Conservation (phyloP, 2,888 invertebrate species). For the Scaptomyza reducta region DNA sequence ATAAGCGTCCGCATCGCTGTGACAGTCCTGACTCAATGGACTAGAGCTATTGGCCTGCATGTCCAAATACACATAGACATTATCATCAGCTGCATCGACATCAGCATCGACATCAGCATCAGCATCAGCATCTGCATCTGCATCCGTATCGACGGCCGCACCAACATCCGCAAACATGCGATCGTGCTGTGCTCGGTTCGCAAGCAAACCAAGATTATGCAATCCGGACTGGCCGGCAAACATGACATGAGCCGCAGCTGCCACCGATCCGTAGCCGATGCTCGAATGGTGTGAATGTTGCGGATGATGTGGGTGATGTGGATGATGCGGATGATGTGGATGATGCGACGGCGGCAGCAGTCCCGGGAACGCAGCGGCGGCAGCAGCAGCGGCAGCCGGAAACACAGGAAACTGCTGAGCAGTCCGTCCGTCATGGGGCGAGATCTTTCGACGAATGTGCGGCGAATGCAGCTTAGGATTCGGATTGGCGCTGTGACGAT, state of each 20-base stretch:
- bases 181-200: constrained; percentile 67
- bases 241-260: constrained; percentile 62
- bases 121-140: constrained; percentile 1
- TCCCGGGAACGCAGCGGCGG: constrained; percentile 86
- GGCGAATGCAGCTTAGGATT: constrained; percentile 99
- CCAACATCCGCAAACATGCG: constrained; percentile 33
- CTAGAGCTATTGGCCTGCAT: constrained; percentile 74
- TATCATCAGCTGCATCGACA: constrained; percentile 64
- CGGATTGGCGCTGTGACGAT: constrained; percentile 98
- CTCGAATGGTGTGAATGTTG: constrained; percentile 42
- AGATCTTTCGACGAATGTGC: constrained; percentile 95
- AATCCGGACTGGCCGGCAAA: constrained; percentile 62
- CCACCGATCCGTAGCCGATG: constrained; percentile 57
- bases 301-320: constrained; percentile 36
- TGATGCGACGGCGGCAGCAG: constrained; percentile 64
- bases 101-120: too few relatives aligned
- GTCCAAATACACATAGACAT: constrained; percentile 73
- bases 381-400: constrained; percentile 85
- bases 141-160: constrained; percentile 58
- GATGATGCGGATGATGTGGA: constrained; percentile 45
- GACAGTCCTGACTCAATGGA: constrained; percentile 78
- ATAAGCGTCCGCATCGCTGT: constrained; percentile 76
- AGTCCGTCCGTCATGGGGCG: constrained; percentile 96
- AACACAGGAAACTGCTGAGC: constrained; percentile 89
- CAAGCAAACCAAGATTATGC: constrained; percentile 56